These are phyloP conservation scores for Natrix natrix DNA, from an alignment of 2,797 vertebrate genomes.

Conservation along the genomic window DNA sequence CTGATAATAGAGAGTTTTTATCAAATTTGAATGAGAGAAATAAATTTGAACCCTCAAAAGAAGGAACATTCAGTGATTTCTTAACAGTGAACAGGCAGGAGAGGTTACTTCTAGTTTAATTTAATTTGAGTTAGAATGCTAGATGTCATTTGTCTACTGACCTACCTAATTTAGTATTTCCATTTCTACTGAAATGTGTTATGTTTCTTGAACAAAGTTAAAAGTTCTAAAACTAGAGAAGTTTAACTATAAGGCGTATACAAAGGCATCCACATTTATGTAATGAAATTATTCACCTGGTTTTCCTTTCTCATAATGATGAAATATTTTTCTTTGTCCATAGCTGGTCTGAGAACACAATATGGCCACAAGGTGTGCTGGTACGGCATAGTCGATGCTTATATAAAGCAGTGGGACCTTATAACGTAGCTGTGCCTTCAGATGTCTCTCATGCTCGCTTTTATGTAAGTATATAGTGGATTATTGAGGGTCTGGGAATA, in stretches of 20 bases:
- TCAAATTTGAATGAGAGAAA: background rate
- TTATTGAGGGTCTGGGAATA: conserved; percentile 24
- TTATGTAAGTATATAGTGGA: conserved; percentile 83
- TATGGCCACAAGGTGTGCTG: conserved; percentile 98
- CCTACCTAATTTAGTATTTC: background rate
- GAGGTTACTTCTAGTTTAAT: background rate
- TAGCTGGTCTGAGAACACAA: conserved; percentile 97
- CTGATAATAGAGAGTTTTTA: background rate
- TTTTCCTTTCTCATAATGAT: conserved; percentile 5
- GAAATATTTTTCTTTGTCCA: background rate
- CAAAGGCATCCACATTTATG: background rate
- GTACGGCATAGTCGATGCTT: conserved; percentile 94
- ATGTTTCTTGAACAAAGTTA: background rate
- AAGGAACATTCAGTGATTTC: background rate
- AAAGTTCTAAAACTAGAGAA: background rate
- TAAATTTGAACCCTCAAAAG: background rate
- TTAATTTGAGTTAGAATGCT: background rate
- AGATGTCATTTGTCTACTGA: background rate
- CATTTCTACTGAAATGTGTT: background rate
- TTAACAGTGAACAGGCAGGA: background rate
- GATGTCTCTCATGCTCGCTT: conserved; percentile 97
- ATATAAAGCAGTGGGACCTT: conserved; percentile 93
- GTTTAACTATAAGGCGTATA: background rate
- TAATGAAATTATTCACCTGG: background rate
- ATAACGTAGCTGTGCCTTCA: conserved; percentile 96